Conservation (phyloP, 2,113 vertebrate species). For the Cranoglanis bouderius region DNA sequence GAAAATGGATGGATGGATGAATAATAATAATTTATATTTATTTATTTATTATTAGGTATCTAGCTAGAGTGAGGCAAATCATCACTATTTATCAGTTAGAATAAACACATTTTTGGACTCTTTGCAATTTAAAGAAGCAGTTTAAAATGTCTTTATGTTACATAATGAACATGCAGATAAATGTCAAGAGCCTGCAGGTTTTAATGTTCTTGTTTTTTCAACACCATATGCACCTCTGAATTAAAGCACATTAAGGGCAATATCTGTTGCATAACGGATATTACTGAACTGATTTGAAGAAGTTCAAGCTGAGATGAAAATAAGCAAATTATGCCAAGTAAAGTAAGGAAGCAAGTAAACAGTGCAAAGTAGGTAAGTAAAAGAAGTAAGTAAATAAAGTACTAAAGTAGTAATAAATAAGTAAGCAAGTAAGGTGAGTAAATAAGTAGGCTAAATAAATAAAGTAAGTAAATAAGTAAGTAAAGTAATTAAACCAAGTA, state of each 20-base stretch:
- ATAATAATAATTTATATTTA: neutral
- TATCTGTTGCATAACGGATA: neutral
- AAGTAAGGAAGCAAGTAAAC: neutral
- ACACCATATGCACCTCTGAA: neutral
- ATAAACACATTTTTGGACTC: neutral
- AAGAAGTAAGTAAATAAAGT: neutral
- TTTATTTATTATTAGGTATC: neutral
- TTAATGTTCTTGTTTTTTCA: neutral
- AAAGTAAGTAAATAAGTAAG: neutral
- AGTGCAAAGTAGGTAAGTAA: neutral
- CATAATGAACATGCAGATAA: neutral
- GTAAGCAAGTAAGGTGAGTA: neutral
- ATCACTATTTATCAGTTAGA: neutral
- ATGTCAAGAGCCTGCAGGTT: neutral
- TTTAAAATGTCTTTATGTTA: neutral
- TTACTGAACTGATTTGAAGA: neutral
- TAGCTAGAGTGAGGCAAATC: neutral
- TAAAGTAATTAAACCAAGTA: neutral
- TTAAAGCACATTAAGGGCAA: neutral
- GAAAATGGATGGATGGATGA: too few relatives aligned
- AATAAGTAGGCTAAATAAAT: neutral
- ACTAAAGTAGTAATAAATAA: too few relatives aligned
- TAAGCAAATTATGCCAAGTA: neutral
- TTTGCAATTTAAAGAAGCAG: neutral
- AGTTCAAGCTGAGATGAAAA: neutral